phyloP scores from a whole-genome alignment of 2,797 vertebrate genomes.

The Xiphophorus birchmanni region DNA sequence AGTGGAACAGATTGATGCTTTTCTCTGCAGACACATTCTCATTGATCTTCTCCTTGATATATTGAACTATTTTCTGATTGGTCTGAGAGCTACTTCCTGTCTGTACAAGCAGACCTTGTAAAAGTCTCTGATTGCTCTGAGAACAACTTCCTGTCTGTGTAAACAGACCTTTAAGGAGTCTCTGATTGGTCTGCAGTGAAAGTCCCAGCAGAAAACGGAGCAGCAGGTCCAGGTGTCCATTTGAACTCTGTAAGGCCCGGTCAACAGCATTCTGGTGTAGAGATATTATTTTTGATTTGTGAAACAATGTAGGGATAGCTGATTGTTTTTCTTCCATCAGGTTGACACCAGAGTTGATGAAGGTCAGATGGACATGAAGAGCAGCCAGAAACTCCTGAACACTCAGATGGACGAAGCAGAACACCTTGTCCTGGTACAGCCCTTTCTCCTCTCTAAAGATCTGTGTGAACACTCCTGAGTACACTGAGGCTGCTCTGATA shows the following conservation, averaged over 20 bases:
- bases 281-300: not conserved
- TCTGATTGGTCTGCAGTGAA: not conserved
- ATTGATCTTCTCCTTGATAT: not conserved
- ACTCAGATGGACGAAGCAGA: not conserved
- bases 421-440: not conserved
- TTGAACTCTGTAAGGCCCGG: slow-evolving; percentile 19
- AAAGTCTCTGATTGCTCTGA: not conserved
- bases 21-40: not conserved
- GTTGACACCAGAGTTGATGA: slow-evolving; percentile 16
- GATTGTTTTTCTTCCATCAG: not conserved
- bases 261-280: not conserved
- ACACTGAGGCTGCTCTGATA: not conserved
- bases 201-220: not conserved
- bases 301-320: not conserved
- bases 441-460: not conserved
- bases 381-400: slow-evolving; percentile 27
- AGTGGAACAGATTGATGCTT: not conserved
- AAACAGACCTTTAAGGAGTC: slow-evolving; percentile 2
- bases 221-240: slow-evolving; percentile 26
- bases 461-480: slow-evolving; percentile 4
- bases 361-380: slow-evolving; percentile 19
- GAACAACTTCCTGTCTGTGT: not conserved
- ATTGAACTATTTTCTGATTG: not conserved
- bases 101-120: not conserved
- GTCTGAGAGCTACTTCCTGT: not conserved